Conservation (phyloP, 2,888 invertebrate species). For the Heliconius ismenius region DNA sequence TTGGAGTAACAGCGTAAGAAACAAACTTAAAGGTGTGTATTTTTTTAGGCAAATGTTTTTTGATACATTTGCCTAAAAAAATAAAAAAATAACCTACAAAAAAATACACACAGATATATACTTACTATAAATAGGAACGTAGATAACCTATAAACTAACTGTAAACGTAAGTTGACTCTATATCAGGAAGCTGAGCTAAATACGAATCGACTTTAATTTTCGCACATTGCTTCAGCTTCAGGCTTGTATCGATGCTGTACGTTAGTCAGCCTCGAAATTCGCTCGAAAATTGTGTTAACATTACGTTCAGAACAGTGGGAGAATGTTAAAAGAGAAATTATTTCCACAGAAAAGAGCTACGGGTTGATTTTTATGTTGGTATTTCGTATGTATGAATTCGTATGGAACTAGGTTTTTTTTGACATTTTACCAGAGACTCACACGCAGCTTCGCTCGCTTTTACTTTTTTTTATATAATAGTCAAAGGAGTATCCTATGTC, state of each 20-base stretch:
- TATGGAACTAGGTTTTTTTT: background rate
- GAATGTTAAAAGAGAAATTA: conserved; percentile 22
- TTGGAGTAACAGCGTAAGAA: too few species aligned
- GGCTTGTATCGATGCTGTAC: conserved; percentile 19
- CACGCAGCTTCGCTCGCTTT: too few species aligned
- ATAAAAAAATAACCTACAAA: background rate
- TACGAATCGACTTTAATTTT: conserved; percentile 15
- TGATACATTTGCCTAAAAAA: background rate
- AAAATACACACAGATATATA: too few species aligned
- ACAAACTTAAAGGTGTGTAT: background rate
- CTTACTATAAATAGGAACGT: background rate
- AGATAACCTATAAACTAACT: conserved; percentile 5
- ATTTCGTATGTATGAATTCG: background rate
- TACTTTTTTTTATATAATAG: too few species aligned
- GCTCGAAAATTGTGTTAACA: conserved; percentile 35
- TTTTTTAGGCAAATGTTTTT: background rate
- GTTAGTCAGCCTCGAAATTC: conserved; percentile 26
- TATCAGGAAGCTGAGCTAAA: conserved; percentile 10
- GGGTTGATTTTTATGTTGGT: background rate
- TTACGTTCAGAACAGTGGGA: conserved; percentile 20
- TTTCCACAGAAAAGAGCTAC: conserved; percentile 6
- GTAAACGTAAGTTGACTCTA: background rate
- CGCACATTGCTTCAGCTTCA: conserved; percentile 22
- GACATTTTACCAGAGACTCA: too few species aligned
- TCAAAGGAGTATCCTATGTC: too few species aligned